Percentiles rank a stretch among this genome's conserved stretches.
Conservation (phyloP, 2,797 vertebrate species). For the Acanthiza pusilla region DNA sequence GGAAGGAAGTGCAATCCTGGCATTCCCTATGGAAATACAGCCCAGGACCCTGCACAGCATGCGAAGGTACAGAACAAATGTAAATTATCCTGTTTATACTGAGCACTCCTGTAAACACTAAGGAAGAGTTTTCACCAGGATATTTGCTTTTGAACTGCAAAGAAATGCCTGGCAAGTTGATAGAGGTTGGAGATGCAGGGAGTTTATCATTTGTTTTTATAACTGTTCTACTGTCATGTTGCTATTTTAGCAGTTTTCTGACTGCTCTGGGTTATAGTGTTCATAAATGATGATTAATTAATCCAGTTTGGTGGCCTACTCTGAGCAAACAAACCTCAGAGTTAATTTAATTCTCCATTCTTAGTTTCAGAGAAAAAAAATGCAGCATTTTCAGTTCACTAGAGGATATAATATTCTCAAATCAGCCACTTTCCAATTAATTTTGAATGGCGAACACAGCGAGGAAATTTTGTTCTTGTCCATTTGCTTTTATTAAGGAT, state of each 20-base stretch:
- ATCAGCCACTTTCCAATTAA: conserved; percentile 64
- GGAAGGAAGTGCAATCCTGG: background rate
- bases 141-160: background rate
- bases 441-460: conserved; percentile 35
- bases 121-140: background rate
- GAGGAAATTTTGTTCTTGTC: conserved; percentile 53
- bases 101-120: background rate
- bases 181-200: background rate
- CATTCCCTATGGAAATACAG: background rate
- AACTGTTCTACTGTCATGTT: conserved; percentile 32
- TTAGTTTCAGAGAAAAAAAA: background rate
- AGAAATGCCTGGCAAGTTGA: background rate
- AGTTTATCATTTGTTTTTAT: conserved; percentile 8
- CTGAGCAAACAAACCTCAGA: conserved; percentile 51
- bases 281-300: conserved; percentile 69
- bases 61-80: background rate
- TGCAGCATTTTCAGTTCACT: conserved; percentile 22
- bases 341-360: conserved; percentile 62
- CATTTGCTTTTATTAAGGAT: conserved; percentile 69
- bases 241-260: conserved; percentile 39
- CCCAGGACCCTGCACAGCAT: background rate
- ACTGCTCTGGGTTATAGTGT: background rate
- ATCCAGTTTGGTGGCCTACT: conserved; percentile 49
- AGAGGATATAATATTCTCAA: conserved; percentile 48
- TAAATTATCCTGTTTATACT: background rate